Evolutionary conservation across 1,140 invertebrate genomes (phyloP).

Genomic region (Chlorops oryzae): DNA sequence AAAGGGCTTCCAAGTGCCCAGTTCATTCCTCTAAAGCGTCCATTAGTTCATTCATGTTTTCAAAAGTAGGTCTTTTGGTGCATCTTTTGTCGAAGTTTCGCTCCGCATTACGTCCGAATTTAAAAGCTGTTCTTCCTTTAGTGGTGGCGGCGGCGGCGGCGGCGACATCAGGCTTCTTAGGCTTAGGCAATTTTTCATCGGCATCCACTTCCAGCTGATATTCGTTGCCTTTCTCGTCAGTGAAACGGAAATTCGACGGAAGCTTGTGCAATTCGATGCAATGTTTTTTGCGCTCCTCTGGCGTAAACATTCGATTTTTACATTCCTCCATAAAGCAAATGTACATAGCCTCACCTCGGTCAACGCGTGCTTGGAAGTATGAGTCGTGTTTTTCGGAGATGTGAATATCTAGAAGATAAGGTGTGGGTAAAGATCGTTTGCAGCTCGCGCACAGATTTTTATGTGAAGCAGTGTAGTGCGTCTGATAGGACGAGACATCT

Average conservation of each 20-base stretch:
- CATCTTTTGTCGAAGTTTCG: neutral
- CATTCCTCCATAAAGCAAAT: conserved; percentile 63
- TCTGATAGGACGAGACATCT: conserved; percentile 1
- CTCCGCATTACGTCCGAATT: too few species aligned
- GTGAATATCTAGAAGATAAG: conserved; percentile 64
- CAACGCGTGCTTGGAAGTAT: conserved; percentile 55
- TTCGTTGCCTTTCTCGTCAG: too few species aligned
- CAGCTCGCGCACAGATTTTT: conserved; percentile 45
- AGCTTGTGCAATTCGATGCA: conserved; percentile 59
- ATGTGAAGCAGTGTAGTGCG: conserved; percentile 17
- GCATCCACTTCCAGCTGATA: conserved; percentile 20
- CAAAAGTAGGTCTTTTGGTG: neutral
- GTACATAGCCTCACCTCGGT: conserved; percentile 58
- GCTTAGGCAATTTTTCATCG: conserved; percentile 17
- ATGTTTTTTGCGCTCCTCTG: conserved; percentile 54
- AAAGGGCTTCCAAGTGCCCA: neutral
- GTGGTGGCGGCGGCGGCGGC: neutral
- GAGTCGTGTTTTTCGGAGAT: conserved; percentile 63
- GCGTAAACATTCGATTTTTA: conserved; percentile 51
- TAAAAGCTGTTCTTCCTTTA: conserved; percentile 27
- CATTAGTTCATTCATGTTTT: conserved; percentile 4
- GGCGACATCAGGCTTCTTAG: neutral
- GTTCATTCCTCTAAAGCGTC: conserved; percentile 3
- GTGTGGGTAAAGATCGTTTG: conserved; percentile 55
- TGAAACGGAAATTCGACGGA: conserved; percentile 60